Conservation (phyloP, 2,113 vertebrate genomes). For the Numida meleagris region DNA sequence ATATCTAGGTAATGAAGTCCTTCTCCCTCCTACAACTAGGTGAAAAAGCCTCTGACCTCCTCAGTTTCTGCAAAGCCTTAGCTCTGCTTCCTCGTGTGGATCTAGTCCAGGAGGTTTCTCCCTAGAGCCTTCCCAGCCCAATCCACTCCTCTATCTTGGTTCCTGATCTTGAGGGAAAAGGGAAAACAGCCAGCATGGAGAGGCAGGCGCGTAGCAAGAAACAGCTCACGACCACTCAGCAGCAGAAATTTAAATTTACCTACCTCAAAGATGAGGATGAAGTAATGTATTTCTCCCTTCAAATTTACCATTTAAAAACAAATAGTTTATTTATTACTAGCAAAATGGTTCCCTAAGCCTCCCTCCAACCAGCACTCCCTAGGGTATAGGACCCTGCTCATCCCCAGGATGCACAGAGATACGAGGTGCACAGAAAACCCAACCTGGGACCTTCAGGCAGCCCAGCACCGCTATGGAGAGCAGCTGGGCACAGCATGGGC, state of each 20-base stretch:
- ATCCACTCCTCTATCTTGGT: not conserved
- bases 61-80: conserved; percentile 6
- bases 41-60: not conserved
- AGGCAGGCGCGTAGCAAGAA: not conserved
- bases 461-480: not conserved
- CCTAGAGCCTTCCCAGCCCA: not conserved
- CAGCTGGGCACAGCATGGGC: not conserved
- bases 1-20: not conserved
- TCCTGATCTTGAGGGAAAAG: not conserved
- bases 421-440: not conserved
- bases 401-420: not conserved
- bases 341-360: not conserved
- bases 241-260: not conserved
- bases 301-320: not conserved
- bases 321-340: not conserved
- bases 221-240: not conserved
- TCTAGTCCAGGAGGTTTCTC: not conserved
- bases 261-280: not conserved
- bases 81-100: not conserved
- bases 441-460: not conserved
- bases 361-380: not conserved
- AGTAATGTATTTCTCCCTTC: not conserved
- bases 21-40: not conserved
- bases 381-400: not conserved
- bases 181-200: conserved; percentile 18